These are phyloP conservation scores for Triplophysa dalaica DNA, from an alignment of 2,113 vertebrate genomes.

Conservation along the genomic window DNA sequence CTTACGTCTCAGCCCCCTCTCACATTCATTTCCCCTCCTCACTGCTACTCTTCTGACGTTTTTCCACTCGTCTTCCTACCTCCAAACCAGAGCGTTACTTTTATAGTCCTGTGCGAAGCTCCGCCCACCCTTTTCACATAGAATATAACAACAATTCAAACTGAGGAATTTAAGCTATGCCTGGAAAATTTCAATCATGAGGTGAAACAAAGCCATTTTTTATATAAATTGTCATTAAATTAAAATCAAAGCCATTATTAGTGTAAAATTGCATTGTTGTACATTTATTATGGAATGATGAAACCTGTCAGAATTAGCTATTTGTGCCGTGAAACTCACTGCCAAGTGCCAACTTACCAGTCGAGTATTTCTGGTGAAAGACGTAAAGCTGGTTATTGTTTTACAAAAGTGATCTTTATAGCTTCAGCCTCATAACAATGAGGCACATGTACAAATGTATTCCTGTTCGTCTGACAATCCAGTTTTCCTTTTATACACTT, in stretches of 20 bases:
- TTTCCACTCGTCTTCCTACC: constrained; percentile 54
- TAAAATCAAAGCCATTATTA: constrained; percentile 60
- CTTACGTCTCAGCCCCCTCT: constrained; percentile 42
- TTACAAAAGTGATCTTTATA: neutral
- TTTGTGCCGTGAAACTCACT: constrained; percentile 27
- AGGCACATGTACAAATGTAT: constrained; percentile 51
- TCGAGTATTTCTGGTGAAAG: constrained; percentile 49
- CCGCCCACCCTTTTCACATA: constrained; percentile 24
- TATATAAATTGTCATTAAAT: constrained; percentile 12
- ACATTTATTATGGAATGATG: constrained; percentile 58
- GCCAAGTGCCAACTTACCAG: constrained; percentile 44
- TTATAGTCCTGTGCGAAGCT: constrained; percentile 19
- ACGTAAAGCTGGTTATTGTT: constrained; percentile 4
- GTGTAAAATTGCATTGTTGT: constrained; percentile 59
- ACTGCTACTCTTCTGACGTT: constrained; percentile 52
- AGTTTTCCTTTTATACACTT: constrained; percentile 28
- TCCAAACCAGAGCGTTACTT: constrained; percentile 38
- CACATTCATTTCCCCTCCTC: constrained; percentile 59
- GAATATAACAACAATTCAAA: constrained; percentile 7
- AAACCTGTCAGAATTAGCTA: constrained; percentile 36
- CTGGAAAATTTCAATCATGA: neutral
- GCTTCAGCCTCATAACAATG: constrained; percentile 41
- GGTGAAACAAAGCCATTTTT: neutral
- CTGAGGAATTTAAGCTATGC: constrained; percentile 23
- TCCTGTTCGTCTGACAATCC: constrained; percentile 62